These are phyloP conservation scores for Cantharis rufa DNA, from an alignment of 2,888 invertebrate species.

Conservation along the genomic window DNA sequence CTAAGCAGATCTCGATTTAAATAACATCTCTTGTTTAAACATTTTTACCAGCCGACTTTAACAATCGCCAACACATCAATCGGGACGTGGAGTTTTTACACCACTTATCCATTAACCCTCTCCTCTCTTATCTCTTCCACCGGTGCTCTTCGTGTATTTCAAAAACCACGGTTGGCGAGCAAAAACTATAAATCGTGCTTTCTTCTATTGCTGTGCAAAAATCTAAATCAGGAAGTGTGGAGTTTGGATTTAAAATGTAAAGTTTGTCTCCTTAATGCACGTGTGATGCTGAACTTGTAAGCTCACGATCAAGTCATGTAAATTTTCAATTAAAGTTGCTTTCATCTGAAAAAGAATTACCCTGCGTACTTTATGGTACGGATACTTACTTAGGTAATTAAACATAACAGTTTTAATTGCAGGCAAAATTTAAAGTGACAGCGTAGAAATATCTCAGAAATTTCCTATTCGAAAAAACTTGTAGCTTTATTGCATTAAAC, in stretches of 20 bases:
- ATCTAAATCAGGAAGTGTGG: background rate
- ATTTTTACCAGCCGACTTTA: slow-evolving; percentile 14
- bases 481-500: slow-evolving; percentile 24
- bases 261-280: background rate
- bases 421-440: slow-evolving; percentile 3
- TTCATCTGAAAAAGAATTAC: background rate
- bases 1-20: slow-evolving; percentile 25
- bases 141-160: background rate
- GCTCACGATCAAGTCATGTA: background rate
- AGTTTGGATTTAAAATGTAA: background rate
- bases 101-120: background rate
- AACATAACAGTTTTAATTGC: background rate
- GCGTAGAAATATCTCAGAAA: slow-evolving; percentile 32
- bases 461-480: slow-evolving; percentile 30
- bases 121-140: background rate
- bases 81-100: background rate
- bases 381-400: background rate
- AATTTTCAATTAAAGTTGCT: background rate
- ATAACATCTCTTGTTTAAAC: slow-evolving; percentile 21
- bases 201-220: background rate
- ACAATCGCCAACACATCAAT: background rate
- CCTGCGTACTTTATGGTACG: background rate
- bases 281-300: background rate
- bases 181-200: background rate
- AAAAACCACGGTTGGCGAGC: background rate